Conservation (phyloP, 1,140 invertebrate genomes). For the Kradibia gibbosae region DNA sequence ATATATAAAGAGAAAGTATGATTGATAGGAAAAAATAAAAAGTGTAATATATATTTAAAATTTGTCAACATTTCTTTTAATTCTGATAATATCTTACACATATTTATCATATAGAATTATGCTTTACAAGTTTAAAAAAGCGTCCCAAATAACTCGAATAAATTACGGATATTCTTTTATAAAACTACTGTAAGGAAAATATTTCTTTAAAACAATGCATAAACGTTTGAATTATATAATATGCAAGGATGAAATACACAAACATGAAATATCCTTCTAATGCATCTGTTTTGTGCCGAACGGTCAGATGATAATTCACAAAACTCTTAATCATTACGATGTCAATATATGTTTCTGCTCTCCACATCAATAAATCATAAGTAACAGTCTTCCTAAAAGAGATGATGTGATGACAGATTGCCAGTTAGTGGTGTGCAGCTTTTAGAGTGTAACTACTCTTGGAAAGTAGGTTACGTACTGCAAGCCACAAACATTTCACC, state of each 20-base stretch:
- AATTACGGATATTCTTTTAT: background rate
- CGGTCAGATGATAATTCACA: too few relatives aligned
- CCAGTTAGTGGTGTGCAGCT: conserved; percentile 57
- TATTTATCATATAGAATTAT: background rate
- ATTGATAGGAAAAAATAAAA: too few relatives aligned
- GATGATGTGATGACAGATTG: background rate
- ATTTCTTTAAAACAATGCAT: background rate
- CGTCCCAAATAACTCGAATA: background rate
- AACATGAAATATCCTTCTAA: too few relatives aligned
- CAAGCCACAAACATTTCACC: conserved; percentile 15
- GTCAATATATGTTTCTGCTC: background rate
- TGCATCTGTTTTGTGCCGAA: too few relatives aligned
- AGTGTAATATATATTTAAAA: background rate
- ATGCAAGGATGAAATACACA: too few relatives aligned
- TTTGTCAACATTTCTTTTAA: background rate
- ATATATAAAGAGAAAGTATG: background rate
- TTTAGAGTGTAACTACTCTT: conserved; percentile 64
- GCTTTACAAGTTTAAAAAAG: background rate
- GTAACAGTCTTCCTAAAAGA: background rate
- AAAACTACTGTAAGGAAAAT: background rate
- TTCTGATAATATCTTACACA: background rate
- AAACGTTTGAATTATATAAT: background rate
- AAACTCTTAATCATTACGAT: background rate
- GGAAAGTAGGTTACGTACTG: background rate
- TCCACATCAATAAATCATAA: conserved; percentile 3